Base-by-base conservation (phyloP, 2,797 vertebrate genomes). In the Platyrinchus mystaceus region DNA sequence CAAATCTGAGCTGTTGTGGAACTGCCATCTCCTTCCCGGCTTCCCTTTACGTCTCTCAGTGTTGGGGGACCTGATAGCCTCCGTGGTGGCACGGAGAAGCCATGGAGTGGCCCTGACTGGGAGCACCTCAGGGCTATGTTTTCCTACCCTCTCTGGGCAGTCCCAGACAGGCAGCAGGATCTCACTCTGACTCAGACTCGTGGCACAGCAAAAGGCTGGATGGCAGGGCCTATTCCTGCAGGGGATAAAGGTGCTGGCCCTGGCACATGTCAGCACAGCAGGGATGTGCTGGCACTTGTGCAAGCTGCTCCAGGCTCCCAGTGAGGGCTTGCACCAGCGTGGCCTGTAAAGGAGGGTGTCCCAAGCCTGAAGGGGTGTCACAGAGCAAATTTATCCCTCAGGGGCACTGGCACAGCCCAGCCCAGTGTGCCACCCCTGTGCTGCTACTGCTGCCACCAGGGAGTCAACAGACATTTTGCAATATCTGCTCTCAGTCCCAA, bases 51-150 rank as follows among this genome's bases (percentile, higher is more conserved):
- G n/a, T 30, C 47, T 34, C 2, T 2, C 37, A 43, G 43, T 0
- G 0, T 4, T 1, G 0, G 11, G 30, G 20, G 4, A 30, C 28
- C 16, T 5, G 41, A 9, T 0, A 8, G 46, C 17, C 34, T 16
- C 0, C 0, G 13, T 10, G 46, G 36, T 66, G 58, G 12, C 30
- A 27, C 7, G 11, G 17, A 17, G 4, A 39, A 68, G 12, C 52
- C 0, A 1, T 30, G 59, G 53, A 10, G 37, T 23, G 9, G 28
- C 58, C 37, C 28, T 64, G 53, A 2, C 36, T 41, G 39, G 14
- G 8, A 30, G 7, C 11, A 37, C 10, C 46, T 43, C 12, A 20
- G 37, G 43, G 12, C 71, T 69, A 24, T 32, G 30, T 53, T 83
- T 89, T 69, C 47, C 78, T 56, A 28, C 15, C 14, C 27, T 12